Percentiles rank a stretch among this genome's conserved stretches.
Conservation (phyloP, 2,797 vertebrate species). For the Eutrigla gurnardus region DNA sequence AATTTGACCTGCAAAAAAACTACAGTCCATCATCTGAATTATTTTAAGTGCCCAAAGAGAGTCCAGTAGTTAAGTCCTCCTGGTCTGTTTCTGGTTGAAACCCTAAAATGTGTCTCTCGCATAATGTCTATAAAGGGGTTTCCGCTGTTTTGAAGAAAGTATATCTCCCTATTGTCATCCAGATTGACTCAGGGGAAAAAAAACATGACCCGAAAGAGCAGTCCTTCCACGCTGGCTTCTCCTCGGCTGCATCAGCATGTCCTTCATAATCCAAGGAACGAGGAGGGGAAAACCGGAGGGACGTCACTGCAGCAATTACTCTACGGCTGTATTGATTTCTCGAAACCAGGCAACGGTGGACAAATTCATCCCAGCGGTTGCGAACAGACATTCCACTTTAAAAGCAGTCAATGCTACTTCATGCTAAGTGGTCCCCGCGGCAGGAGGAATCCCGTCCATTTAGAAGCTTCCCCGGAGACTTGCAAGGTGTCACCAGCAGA, state of each 20-base stretch:
- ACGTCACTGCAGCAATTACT: slow-evolving; percentile 36
- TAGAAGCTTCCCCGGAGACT: slow-evolving; percentile 50
- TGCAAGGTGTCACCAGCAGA: slow-evolving; percentile 27
- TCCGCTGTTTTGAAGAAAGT: not conserved
- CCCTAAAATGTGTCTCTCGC: not conserved
- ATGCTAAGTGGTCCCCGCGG: slow-evolving; percentile 65
- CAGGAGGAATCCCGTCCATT: slow-evolving; percentile 52
- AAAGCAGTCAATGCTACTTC: slow-evolving; percentile 73
- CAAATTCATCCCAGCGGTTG: slow-evolving; percentile 54
- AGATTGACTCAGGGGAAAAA: slow-evolving; percentile 10
- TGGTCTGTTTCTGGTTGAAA: slow-evolving; percentile 3
- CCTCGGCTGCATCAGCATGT: slow-evolving; percentile 37
- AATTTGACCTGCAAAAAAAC: slow-evolving; percentile 13
- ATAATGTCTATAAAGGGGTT: not conserved
- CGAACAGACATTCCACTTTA: slow-evolving; percentile 64
- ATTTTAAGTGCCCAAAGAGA: slow-evolving; percentile 3
- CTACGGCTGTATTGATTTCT: slow-evolving; percentile 71
- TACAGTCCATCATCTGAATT: not conserved
- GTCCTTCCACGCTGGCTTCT: slow-evolving; percentile 30
- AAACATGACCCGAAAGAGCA: slow-evolving; percentile 32
- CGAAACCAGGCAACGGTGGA: slow-evolving; percentile 72
- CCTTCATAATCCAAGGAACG: slow-evolving; percentile 51
- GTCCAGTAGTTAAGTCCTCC: slow-evolving; percentile 2
- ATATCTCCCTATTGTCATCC: slow-evolving; percentile 6
- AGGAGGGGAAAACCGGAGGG: slow-evolving; percentile 27